phyloP scores from a whole-genome alignment of 2,888 invertebrate genomes.

The Dichetophora obliterata region DNA sequence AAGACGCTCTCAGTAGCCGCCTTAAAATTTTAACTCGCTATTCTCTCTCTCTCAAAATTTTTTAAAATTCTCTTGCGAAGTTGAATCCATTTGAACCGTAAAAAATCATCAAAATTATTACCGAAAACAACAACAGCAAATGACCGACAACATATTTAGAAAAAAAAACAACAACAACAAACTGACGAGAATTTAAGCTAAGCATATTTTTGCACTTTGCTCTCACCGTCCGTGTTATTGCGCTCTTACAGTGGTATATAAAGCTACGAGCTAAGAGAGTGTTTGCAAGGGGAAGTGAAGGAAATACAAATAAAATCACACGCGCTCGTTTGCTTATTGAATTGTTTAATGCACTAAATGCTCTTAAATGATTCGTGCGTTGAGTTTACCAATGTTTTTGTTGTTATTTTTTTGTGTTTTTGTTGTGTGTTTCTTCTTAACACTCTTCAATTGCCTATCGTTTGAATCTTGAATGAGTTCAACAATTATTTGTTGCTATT shows the following conservation, averaged over 20 bases:
- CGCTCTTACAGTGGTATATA: no score
- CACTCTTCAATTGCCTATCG: neutral
- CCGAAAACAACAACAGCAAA: neutral
- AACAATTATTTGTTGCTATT: slow-evolving; percentile 21
- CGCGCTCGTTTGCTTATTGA: no score
- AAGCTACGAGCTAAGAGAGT: no score
- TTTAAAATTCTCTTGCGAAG: neutral
- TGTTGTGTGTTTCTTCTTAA: neutral
- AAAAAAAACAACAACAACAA: neutral
- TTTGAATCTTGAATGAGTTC: neutral
- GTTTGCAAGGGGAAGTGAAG: no score
- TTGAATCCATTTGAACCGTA: slow-evolving; percentile 12
- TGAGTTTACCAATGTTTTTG: neutral
- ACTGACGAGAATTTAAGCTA: no score
- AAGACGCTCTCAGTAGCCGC: neutral
- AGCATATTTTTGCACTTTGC: no score
- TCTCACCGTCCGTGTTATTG: no score
- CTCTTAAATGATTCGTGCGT: neutral
- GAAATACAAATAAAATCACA: no score
- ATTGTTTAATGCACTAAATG: no score
- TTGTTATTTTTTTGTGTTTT: slow-evolving; percentile 1
- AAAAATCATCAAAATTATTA: slow-evolving; percentile 5
- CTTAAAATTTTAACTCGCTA: neutral
- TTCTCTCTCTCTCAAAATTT: neutral
- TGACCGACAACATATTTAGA: neutral